These are phyloP conservation scores for Phaedon cochleariae DNA, from an alignment of 2,888 invertebrate genomes.

Conservation along the genomic window DNA sequence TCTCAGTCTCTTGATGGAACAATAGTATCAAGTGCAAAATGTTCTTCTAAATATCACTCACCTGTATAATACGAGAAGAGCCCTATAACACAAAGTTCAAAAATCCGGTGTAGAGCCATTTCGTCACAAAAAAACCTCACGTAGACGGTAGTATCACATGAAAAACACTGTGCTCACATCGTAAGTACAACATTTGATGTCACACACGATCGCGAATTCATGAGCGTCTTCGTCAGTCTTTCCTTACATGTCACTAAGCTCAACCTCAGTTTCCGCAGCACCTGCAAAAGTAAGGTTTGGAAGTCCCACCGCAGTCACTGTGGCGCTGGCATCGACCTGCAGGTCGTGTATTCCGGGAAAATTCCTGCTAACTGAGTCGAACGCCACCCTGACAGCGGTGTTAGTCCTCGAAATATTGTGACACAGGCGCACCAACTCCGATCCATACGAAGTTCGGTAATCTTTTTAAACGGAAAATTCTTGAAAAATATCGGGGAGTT, in stretches of 20 bases:
- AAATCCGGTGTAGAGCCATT: slow-evolving; percentile 1
- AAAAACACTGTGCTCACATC: slow-evolving; percentile 42
- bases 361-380: slow-evolving; percentile 49
- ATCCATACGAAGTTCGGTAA: slow-evolving; percentile 45
- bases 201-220: too few relatives aligned
- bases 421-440: slow-evolving; percentile 49
- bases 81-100: not conserved
- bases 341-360: slow-evolving; percentile 39
- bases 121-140: not conserved
- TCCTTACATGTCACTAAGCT: slow-evolving; percentile 19
- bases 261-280: not conserved
- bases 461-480: slow-evolving; percentile 41
- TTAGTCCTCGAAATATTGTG: slow-evolving; percentile 46
- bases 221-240: not conserved
- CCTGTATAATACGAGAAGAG: not conserved
- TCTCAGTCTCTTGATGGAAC: too few relatives aligned
- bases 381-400: slow-evolving; percentile 50
- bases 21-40: too few relatives aligned
- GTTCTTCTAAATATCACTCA: not conserved
- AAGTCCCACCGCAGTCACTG: slow-evolving; percentile 35
- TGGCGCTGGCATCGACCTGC: slow-evolving; percentile 38
- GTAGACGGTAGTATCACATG: slow-evolving; percentile 28
- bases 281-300: slow-evolving; percentile 17
- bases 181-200: slow-evolving; percentile 25
- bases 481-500: slow-evolving; percentile 40